Percentiles rank a stretch among this genome's conserved stretches.
phyloP scores from a whole-genome alignment of 2,888 invertebrate species.

The Rhaphigaster nebulosa region DNA sequence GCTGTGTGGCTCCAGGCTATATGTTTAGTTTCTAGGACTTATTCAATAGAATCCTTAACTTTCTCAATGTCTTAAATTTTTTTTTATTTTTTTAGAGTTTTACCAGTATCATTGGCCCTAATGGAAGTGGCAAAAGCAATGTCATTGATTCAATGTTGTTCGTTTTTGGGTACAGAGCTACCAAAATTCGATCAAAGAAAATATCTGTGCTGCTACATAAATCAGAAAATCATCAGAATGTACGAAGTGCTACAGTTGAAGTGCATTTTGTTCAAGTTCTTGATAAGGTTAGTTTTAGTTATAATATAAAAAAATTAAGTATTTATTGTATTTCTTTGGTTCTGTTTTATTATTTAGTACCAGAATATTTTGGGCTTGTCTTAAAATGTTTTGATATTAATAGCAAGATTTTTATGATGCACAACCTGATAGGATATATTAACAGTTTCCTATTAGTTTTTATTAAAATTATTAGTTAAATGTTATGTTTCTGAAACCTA shows the following conservation, averaged over 20 bases:
- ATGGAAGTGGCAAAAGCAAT: conserved; percentile 99
- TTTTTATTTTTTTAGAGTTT: conserved; percentile 79
- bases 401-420: too few species aligned
- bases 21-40: too few species aligned
- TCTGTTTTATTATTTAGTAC: not conserved
- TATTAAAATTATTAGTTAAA: too few species aligned
- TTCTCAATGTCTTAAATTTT: too few species aligned
- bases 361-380: too few species aligned
- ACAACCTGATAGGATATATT: too few species aligned
- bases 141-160: conserved; percentile 99
- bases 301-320: not conserved
- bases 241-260: conserved; percentile 85
- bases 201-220: conserved; percentile 93
- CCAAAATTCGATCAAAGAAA: conserved; percentile 96
- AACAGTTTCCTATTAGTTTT: too few species aligned
- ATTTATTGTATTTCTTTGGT: not conserved
- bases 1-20: too few species aligned
- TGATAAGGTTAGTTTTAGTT: conserved; percentile 76
- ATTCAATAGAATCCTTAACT: too few species aligned
- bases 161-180: conserved; percentile 97
- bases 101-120: conserved; percentile 96
- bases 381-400: too few species aligned
- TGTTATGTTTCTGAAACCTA: too few species aligned
- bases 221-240: conserved; percentile 82
- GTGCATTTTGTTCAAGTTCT: conserved; percentile 89